Percentiles rank a stretch among this genome's conserved stretches.
Conservation (phyloP, 2,888 invertebrate genomes). For the Lottia scabra region DNA sequence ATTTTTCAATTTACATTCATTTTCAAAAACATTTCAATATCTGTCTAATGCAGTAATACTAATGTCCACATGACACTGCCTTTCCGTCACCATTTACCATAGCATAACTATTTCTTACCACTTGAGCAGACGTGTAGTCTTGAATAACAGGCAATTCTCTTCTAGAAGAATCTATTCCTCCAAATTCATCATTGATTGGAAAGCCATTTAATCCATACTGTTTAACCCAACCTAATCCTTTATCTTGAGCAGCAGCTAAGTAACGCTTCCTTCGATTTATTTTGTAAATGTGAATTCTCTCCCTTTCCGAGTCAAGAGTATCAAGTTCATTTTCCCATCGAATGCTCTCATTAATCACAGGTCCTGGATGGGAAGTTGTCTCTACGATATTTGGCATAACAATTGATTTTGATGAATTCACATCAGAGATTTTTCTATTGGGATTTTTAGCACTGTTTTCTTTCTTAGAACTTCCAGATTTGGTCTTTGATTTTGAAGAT, state of each 20-base stretch:
- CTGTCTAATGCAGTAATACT: too few species aligned
- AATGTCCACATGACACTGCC: slow-evolving; percentile 4
- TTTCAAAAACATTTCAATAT: too few species aligned
- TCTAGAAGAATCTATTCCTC: slow-evolving; percentile 27
- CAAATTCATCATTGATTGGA: slow-evolving; percentile 47
- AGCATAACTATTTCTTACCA: slow-evolving; percentile 22
- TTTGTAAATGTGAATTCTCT: slow-evolving; percentile 60
- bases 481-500: background rate
- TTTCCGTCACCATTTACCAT: slow-evolving; percentile 2
- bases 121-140: background rate
- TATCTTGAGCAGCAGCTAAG: slow-evolving; percentile 56
- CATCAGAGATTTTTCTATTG: background rate
- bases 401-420: background rate
- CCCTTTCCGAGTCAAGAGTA: slow-evolving; percentile 53
- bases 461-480: background rate
- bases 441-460: background rate
- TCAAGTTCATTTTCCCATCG: slow-evolving; percentile 59
- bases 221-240: slow-evolving; percentile 56
- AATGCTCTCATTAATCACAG: slow-evolving; percentile 46
- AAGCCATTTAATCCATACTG: slow-evolving; percentile 48
- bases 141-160: background rate
- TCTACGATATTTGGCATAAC: background rate
- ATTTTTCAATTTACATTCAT: too few species aligned
- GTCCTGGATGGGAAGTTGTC: background rate
- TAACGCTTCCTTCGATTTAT: slow-evolving; percentile 64